Evolutionary conservation across 2,113 vertebrate genomes (phyloP), one percentile per base, ranked within the genome.

Genomic region (Carlito syrichta): DNA sequence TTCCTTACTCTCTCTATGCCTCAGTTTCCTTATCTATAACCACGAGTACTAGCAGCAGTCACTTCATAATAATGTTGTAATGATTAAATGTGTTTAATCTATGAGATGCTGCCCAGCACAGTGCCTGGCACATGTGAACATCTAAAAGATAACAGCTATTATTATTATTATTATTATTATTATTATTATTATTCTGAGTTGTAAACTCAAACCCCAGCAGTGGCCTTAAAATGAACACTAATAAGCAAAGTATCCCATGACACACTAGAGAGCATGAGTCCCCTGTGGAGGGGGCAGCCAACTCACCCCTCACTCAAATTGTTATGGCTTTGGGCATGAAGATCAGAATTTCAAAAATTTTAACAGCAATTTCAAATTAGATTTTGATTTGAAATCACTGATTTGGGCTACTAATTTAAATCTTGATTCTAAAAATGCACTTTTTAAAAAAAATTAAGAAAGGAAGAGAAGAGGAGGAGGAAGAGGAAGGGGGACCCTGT

Each of bases 241-340:
- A 13, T 6, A 27, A 79, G n/a, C 82, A 43, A 62, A 45, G 68
- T 22, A n/a, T n/a, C n/a, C n/a, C n/a, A n/a, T n/a, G n/a, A n/a
- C n/a, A n/a, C n/a, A n/a, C n/a, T n/a, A n/a, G n/a, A n/a, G n/a
- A n/a, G n/a, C n/a, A n/a, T n/a, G n/a, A n/a, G n/a, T n/a, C 35
- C 30, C 1, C 0, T 0, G 19, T 2, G 32, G 38, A 68, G 14
- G 40, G 27, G 14, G 8, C 6, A 35, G 10, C 10, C 48, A 13
- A 25, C 25, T 32, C 60, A 17, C 40, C 25, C 3, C 17, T 48
- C 58, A 14, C 27, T 27, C 74, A 62, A 68, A 69, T 12, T 22
- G 71, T 50, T 50, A 23, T 13, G 5, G 81, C 66, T 60, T 27
- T 35, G 45, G n/a, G 40, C 89, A 79, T 3, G 48, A 89, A 88